Percentiles rank a stretch among this genome's conserved stretches.
Conservation (phyloP, 2,797 vertebrate species). For the Craterocephalus amniculus region DNA sequence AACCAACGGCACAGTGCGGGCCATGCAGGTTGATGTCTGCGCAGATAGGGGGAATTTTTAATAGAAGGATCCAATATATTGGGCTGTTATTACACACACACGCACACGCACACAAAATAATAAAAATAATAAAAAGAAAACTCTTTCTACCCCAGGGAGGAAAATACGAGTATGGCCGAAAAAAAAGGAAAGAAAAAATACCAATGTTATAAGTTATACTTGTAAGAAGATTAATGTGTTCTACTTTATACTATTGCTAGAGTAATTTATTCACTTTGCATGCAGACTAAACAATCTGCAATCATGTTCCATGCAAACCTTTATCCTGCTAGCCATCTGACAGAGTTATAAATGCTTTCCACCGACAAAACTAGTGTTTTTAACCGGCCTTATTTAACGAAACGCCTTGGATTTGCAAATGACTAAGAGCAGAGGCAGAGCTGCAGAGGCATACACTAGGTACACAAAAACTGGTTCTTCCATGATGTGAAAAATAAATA, state of each 20-base stretch:
- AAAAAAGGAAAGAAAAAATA: conserved; percentile 6
- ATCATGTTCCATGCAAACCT: conserved; percentile 8
- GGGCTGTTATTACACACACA: conserved; percentile 51
- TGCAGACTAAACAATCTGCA: conserved; percentile 12
- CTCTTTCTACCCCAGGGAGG: conserved; percentile 12
- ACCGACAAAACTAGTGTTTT: not conserved
- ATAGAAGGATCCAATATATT: conserved; percentile 55
- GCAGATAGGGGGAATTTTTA: conserved; percentile 65
- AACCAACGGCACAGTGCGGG: conserved; percentile 56
- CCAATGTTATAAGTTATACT: not conserved
- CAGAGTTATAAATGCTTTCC: not conserved
- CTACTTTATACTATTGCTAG: conserved; percentile 4
- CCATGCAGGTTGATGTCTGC: conserved; percentile 70
- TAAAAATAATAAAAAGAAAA: conserved; percentile 27
- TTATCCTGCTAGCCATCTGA: conserved; percentile 8
- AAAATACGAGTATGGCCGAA: conserved; percentile 36
- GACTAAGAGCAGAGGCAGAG: conserved; percentile 35
- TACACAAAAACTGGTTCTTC: conserved; percentile 59
- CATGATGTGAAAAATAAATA: conserved; percentile 65
- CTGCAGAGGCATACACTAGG: conserved; percentile 34
- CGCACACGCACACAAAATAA: conserved; percentile 36
- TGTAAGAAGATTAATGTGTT: conserved; percentile 19
- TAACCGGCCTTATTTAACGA: conserved; percentile 15
- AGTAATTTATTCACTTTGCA: conserved; percentile 18
- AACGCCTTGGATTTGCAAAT: conserved; percentile 53